Percentiles rank a stretch among this genome's conserved stretches.
Conservation (phyloP, 2,888 invertebrate species). For the Tenthredo amoena region DNA sequence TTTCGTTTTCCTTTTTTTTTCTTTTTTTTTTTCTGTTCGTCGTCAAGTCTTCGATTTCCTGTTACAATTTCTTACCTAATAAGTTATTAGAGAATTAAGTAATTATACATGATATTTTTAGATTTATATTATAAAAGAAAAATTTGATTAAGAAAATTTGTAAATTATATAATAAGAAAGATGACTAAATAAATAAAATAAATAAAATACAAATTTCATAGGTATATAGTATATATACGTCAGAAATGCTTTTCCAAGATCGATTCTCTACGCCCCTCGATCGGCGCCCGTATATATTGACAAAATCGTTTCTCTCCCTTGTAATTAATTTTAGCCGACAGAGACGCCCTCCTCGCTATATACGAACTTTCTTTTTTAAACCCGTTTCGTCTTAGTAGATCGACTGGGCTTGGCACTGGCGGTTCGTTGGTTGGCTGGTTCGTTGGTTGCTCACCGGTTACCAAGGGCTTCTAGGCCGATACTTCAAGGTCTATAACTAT, state of each 20-base stretch:
- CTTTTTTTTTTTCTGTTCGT: not conserved
- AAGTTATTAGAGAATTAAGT: conserved; percentile 36
- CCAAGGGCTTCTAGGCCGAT: conserved; percentile 49
- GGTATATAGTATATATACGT: not conserved
- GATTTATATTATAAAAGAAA: conserved; percentile 15
- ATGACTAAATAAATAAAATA: conserved; percentile 65
- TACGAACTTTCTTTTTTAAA: conserved; percentile 49
- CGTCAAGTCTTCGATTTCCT: conserved; percentile 44
- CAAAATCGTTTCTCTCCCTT: conserved; percentile 51
- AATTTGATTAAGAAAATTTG: conserved; percentile 64
- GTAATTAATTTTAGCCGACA: conserved; percentile 51
- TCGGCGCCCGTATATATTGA: conserved; percentile 36
- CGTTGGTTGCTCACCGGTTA: conserved; percentile 5
- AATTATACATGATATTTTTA: conserved; percentile 43
- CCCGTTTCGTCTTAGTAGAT: conserved; percentile 48
- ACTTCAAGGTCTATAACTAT: conserved; percentile 47
- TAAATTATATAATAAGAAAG: conserved; percentile 74
- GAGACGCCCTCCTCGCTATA: conserved; percentile 43
- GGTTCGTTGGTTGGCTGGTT: conserved; percentile 14
- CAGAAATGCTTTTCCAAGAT: not conserved
- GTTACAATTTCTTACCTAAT: conserved; percentile 41
- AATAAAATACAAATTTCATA: not conserved
- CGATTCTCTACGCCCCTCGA: not conserved
- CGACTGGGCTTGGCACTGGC: conserved; percentile 36
- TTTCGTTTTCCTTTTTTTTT: not conserved